Base-by-base conservation (phyloP, 1,140 invertebrate genomes). In the Bombus soroeensis region DNA sequence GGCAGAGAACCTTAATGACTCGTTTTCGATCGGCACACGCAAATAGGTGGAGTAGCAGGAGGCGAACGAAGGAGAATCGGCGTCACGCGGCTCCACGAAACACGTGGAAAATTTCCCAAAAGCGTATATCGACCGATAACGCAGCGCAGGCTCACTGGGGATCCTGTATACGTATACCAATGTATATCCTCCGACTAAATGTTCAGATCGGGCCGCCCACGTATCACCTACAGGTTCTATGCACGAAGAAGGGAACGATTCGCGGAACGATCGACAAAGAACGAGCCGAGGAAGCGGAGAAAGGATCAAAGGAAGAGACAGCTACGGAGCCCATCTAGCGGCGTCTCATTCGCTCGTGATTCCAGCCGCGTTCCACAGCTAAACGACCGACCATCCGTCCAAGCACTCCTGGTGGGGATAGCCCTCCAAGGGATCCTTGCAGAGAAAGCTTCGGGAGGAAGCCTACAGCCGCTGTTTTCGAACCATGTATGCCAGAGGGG, bases 71-170 rank as follows among this genome's bases (percentile, higher is more conserved):
- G 43, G 59, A 70, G 57, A 71, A 85, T 87, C 57, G 68, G 74
- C 75, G 25, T 87, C 82, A 53, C 74, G 82, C 43, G 39, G 57
- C 74, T 73, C 47, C 43, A 25, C 78, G 66, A 72, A 87, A 89
- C 90, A 91, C 89, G 90, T 91, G 89, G 85, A 90, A 82, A 53
- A 66, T 87, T 91, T 89, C 87, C 89, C 90, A 85, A 89, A 91
- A 90, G 81, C 90, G 53, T 83, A 68, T 91, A 91, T 91, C 90
- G 90, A 91, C 89, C 90, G 89, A 87, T 89, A 80, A 88, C 59
- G 43, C 81, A 82, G 90, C 90, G 90, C 90, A 91, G 83, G 43
- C 87, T 86, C 90, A 87, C 64, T 86, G 71, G 78, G 68, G 18
- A 85, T 83, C 80, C 34, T 37, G 68, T 87, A 59, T 10, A 59